These are phyloP conservation scores for Emys orbicularis DNA, from an alignment of 2,797 vertebrate species.

Conservation along the genomic window DNA sequence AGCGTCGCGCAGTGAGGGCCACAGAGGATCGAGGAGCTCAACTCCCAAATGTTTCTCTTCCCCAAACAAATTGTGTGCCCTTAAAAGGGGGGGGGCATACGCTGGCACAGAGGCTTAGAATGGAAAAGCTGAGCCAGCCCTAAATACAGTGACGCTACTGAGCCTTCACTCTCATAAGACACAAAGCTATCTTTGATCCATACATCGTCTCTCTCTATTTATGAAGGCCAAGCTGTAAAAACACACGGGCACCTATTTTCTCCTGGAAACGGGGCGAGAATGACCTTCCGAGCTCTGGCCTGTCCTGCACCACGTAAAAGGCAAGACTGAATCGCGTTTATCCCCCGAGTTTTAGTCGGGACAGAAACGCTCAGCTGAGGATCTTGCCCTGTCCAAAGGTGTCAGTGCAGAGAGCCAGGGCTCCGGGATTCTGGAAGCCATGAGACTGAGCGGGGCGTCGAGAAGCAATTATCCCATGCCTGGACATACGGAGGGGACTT, in stretches of 20 bases:
- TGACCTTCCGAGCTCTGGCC: not conserved
- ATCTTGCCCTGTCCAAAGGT: no score
- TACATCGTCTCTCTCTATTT: not conserved
- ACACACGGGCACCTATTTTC: not conserved
- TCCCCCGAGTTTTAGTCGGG: no score
- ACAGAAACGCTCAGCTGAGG: no score
- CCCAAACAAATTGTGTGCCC: not conserved
- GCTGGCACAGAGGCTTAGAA: not conserved
- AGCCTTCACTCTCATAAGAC: not conserved
- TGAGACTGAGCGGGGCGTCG: not conserved
- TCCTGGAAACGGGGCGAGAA: not conserved
- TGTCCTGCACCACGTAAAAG: not conserved
- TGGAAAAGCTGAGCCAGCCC: constrained; percentile 39
- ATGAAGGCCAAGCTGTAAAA: not conserved
- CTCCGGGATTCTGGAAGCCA: not conserved
- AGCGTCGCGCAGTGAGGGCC: not conserved
- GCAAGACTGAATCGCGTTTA: no score
- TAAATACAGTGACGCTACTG: not conserved
- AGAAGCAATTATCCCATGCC: not conserved
- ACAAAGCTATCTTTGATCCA: not conserved
- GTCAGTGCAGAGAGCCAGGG: no score
- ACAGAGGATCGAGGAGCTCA: not conserved
- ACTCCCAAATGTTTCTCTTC: not conserved
- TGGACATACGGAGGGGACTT: not conserved
- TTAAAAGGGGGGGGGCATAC: not conserved